Evolutionary conservation across 2,113 vertebrate species (phyloP).

Genomic region (Henicopernis longicauda): DNA sequence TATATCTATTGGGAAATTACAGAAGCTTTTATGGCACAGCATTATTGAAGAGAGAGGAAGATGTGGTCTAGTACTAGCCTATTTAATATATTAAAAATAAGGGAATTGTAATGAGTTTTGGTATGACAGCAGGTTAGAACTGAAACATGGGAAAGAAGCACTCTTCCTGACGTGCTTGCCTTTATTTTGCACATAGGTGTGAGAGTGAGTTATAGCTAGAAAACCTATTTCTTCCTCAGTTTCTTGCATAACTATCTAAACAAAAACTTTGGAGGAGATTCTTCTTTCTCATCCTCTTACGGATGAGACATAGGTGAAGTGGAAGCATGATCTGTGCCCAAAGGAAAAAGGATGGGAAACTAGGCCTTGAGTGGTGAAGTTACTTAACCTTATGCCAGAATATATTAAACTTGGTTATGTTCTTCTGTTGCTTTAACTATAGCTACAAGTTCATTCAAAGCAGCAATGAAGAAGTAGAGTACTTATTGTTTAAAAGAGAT

Average conservation of each 20-base stretch:
- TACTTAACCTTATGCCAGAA: not conserved
- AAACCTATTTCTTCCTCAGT: not conserved
- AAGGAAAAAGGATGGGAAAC: not conserved
- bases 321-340: not conserved
- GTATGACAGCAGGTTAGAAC: not conserved
- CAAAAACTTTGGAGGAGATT: not conserved
- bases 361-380: not conserved
- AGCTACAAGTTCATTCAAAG: not conserved
- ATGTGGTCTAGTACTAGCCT: not conserved
- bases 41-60: not conserved
- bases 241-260: not conserved
- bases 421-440: not conserved
- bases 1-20: not conserved
- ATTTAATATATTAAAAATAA: not conserved
- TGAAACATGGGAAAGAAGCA: not conserved
- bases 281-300: not conserved
- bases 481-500: not conserved
- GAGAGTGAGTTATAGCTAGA: not conserved
- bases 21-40: not conserved
- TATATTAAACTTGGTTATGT: not conserved
- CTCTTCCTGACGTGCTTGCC: not conserved
- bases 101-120: not conserved
- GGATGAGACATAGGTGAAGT: not conserved
- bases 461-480: not conserved
- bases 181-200: not conserved